Evolutionary conservation across 2,888 invertebrate genomes (phyloP).

Genomic region (Emmelina monodactyla): DNA sequence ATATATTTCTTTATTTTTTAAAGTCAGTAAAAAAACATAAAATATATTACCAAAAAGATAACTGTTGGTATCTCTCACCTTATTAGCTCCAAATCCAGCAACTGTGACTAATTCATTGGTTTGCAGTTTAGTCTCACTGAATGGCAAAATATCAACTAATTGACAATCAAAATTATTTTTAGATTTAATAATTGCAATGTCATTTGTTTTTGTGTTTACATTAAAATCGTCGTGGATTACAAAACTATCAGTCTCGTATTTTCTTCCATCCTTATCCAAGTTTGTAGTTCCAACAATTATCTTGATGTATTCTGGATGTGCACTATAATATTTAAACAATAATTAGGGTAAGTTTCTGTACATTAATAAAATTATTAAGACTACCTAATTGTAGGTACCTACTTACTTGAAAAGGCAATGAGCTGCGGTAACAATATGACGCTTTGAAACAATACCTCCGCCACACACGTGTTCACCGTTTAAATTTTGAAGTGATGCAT

Average conservation of each 20-base stretch:
- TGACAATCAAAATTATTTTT: conserved; percentile 27
- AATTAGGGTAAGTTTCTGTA: no score
- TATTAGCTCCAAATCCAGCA: conserved; percentile 42
- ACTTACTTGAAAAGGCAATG: conserved; percentile 44
- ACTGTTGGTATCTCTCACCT: no score
- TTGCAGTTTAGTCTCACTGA: conserved; percentile 22
- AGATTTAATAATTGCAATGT: conserved; percentile 41
- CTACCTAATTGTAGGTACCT: not conserved
- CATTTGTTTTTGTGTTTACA: conserved; percentile 26
- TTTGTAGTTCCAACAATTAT: conserved; percentile 41
- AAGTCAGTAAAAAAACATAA: not conserved
- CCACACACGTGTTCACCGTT: conserved; percentile 49
- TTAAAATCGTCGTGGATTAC: conserved; percentile 30
- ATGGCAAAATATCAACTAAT: conserved; percentile 23
- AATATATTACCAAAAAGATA: not conserved
- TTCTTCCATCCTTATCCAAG: conserved; percentile 31
- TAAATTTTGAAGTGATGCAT: conserved; percentile 47
- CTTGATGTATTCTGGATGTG: conserved; percentile 31
- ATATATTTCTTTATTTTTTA: not conserved
- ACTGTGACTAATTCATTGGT: conserved; percentile 37
- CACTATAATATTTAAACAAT: conserved; percentile 33
- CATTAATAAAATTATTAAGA: no score
- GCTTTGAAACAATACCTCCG: conserved; percentile 38
- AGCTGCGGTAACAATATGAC: conserved; percentile 41
- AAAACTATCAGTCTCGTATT: conserved; percentile 27